Evolutionary conservation across 2,797 vertebrate genomes (phyloP), one percentile per base, ranked within the genome.

Genomic region (Girardinus metallicus): DNA sequence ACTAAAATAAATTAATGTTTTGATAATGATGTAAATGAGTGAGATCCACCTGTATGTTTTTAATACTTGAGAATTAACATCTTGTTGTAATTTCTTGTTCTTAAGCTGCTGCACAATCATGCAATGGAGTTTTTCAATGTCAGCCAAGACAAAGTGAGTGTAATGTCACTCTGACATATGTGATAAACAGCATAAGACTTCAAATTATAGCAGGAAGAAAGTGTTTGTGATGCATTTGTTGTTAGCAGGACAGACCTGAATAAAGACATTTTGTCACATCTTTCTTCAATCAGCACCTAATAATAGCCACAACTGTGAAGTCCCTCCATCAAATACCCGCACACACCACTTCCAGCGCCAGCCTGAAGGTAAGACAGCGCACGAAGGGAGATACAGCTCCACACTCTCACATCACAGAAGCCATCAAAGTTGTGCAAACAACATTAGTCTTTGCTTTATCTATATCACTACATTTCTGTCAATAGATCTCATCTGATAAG

Each of bases 391-490:
- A 68, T 68, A 12, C 23, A 43, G 26, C 26, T 44, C 13, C 41
- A 71, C 7, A 71, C 26, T 16, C 44, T 71, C 5, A 71, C 68
- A 44, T 71, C 41, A 71, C 5, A 71, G 41, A 71, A 44, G 41
- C 41, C 68, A 44, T 43, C 68, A 71, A 71, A 29, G 68, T 71
- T 71, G 41, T 80, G 76, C 75, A 68, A 53, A 78, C 70, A 73
- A 26, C 47, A 46, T 81, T 76, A 75, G 36, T 68, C 39, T 68
- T 43, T 68, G 11, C 26, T 44, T 71, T 71, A 29, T 71, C 41
- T n/a, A 29, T 44, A 44, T 44, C n/a, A 7, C 31, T 71, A 23
- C 43, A 34, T n/a, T 72, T 34, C n/a, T 62, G 29, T 62, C 76
- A 78, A 21, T 39, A 43, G 66, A 39, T n/a, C 31, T 23, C 12